Evolutionary conservation across 1,140 invertebrate genomes (phyloP), one percentile per base, ranked within the genome.

Genomic region (Acromyrmex echinatior): DNA sequence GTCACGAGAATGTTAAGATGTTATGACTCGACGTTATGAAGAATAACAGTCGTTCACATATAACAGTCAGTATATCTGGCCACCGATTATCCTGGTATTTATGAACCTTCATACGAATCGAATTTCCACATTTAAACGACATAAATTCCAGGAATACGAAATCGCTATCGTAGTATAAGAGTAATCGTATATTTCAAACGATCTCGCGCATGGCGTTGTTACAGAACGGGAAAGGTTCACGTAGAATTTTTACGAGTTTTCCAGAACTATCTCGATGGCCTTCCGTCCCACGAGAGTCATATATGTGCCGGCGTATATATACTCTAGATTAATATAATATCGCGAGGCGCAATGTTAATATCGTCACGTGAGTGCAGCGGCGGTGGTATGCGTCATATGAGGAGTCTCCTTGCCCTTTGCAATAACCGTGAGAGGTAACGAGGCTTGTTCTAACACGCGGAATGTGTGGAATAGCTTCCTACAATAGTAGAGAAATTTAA

Each of bases 341-440:
- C 82, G 77, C 79, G 78, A 82, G 70, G 86, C 84, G 88, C 86
- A 81, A 93, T 92, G 91, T 92, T 92, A 92, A 92, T 92, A 92
- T 89, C 89, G 87, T 88, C 78, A 81, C 62, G 82, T 80, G 84
- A 92, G 86, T 78, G 63, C 70, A 87, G 35, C 51, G 21, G 76
- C 35, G 12, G 56, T 53, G 92, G 91, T 87, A 93, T 92, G 92
- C 87, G 76, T 66, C 89, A 91, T 92, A 91, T 90, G 90, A 91
- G 53, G 12, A 45, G 68, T 77, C 88, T 88, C 76, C 82, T 70
- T 70, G 68, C 60, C 49, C 81, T 58, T 25, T 88, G 89, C 87
- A 93, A 91, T 92, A 92, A 92, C 89, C 89, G 88, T 76, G 84
- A 86, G 88, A 89, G 87, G 87, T 89, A 91, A 91, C 92, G 87